phyloP scores from a whole-genome alignment of 1,140 invertebrate species.

The Rhagoletis zephyria region DNA sequence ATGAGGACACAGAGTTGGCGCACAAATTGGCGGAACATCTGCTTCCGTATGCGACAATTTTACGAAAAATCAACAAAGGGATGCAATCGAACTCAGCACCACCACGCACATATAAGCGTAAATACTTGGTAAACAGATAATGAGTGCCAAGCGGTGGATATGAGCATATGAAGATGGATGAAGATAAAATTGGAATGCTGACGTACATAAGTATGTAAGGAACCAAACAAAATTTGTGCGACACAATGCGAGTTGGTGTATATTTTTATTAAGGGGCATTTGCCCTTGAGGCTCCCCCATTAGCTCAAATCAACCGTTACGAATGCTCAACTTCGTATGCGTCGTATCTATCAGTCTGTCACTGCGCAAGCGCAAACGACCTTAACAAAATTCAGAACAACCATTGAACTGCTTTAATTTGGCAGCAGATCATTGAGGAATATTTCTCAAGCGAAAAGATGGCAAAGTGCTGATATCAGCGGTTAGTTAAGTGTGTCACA shows the following conservation, averaged over 20 bases:
- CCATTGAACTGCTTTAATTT: slow-evolving; percentile 15
- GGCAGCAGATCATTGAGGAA: slow-evolving; percentile 23
- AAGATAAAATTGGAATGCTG: neutral
- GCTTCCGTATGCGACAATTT: slow-evolving; percentile 51
- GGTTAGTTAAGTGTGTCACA: neutral
- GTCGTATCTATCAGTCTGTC: neutral
- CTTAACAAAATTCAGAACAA: neutral
- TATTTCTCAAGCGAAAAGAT: slow-evolving; percentile 36
- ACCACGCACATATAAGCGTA: neutral
- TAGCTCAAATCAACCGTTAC: slow-evolving; percentile 19
- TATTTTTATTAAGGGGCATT: neutral
- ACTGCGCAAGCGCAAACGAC: neutral
- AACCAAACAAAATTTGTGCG: too few species aligned
- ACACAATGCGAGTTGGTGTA: too few species aligned
- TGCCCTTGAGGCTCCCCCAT: neutral
- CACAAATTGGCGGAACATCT: neutral
- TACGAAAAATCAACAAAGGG: slow-evolving; percentile 30
- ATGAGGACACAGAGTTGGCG: neutral
- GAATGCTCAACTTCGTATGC: slow-evolving; percentile 6
- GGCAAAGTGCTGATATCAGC: neutral
- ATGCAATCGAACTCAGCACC: neutral
- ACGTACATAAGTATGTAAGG: neutral
- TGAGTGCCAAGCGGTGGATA: neutral
- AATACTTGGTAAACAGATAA: neutral
- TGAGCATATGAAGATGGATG: slow-evolving; percentile 34